These are phyloP conservation scores for Otolemur crassicaudatus DNA, from an alignment of 2,797 vertebrate species.

Conservation along the genomic window DNA sequence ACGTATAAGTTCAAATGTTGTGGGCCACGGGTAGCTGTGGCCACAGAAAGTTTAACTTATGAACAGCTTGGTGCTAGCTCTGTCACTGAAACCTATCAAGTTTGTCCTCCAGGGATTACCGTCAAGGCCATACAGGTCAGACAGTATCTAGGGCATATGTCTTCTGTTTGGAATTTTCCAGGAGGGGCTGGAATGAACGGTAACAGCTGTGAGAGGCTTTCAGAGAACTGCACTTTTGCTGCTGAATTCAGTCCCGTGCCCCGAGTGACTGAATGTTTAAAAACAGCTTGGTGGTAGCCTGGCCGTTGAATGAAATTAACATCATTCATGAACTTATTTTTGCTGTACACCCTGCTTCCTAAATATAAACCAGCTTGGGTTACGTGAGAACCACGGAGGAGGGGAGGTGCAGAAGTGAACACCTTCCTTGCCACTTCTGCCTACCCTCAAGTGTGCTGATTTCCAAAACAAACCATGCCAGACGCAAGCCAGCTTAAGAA, in stretches of 20 bases:
- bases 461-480: neutral
- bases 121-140: neutral
- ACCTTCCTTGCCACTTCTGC: neutral
- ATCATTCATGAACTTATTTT: slow-evolving; percentile 60
- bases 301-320: neutral
- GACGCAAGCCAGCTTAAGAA: neutral
- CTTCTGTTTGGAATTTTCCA: slow-evolving; percentile 67
- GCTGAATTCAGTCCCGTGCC: slow-evolving; percentile 11
- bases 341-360: slow-evolving; percentile 33
- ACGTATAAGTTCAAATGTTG: slow-evolving; percentile 12
- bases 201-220: slow-evolving; percentile 63
- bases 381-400: neutral
- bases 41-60: neutral
- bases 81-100: neutral
- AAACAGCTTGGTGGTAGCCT: slow-evolving; percentile 40
- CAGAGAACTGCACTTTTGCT: neutral
- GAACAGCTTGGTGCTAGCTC: slow-evolving; percentile 23
- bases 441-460: neutral
- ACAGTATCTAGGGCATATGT: slow-evolving; percentile 29
- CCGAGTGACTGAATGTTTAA: neutral
- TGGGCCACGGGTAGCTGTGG: neutral
- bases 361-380: neutral
- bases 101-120: neutral
- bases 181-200: slow-evolving; percentile 52
- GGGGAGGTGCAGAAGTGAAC: neutral